Evolutionary conservation across 1,140 invertebrate species (phyloP).

Genomic region (Bombus waltoni): DNA sequence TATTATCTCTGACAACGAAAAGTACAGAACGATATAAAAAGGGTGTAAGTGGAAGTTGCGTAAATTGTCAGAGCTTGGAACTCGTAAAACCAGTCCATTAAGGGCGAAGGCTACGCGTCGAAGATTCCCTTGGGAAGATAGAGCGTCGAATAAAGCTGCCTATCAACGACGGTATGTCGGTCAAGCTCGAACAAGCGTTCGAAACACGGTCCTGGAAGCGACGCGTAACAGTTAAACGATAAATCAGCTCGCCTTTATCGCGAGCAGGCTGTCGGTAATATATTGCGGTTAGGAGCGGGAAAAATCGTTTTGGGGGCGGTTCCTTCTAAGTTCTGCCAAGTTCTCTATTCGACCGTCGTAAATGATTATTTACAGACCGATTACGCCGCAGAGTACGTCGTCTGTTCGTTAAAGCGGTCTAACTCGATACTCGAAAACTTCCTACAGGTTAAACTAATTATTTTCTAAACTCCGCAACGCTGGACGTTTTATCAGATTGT

Average conservation of each 20-base stretch:
- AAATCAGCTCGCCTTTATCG: constrained; percentile 49
- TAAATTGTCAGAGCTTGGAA: background rate
- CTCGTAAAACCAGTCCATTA: constrained; percentile 8
- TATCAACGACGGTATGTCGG: constrained; percentile 44
- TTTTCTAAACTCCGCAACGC: too few relatives aligned
- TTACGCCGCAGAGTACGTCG: background rate
- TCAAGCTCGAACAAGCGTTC: constrained; percentile 33
- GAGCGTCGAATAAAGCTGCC: constrained; percentile 23
- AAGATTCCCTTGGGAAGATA: constrained; percentile 27
- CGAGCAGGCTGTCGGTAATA: constrained; percentile 28
- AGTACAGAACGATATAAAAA: too few relatives aligned
- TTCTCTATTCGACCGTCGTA: constrained; percentile 38
- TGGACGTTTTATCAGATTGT: too few relatives aligned
- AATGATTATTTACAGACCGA: constrained; percentile 33
- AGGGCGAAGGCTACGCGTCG: background rate
- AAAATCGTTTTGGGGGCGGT: constrained; percentile 28
- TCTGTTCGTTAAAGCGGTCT: background rate
- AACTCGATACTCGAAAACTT: background rate
- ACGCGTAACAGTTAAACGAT: constrained; percentile 41
- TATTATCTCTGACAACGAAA: too few relatives aligned
- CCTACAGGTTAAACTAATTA: background rate
- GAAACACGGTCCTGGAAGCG: background rate
- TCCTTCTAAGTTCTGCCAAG: constrained; percentile 1
- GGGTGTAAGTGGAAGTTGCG: too few relatives aligned
- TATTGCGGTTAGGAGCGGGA: background rate